Base-by-base conservation (phyloP, 1,140 invertebrate genomes). In the Drosophila orena region DNA sequence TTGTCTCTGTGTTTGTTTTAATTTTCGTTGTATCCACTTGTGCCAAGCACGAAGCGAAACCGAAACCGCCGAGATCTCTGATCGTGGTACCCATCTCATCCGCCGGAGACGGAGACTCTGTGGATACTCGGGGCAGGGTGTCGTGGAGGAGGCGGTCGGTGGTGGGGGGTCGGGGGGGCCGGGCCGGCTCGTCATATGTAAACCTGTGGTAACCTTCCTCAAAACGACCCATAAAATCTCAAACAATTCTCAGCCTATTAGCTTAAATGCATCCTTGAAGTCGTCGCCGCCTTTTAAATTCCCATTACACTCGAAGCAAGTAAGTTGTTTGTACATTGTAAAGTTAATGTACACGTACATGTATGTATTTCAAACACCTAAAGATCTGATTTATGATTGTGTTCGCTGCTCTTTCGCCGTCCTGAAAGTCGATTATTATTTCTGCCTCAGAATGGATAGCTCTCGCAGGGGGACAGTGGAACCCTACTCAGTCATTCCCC, bases 11-110 rank as follows among this genome's bases (percentile, higher is more conserved):
- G 58, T 86, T 86, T 88, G 83, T 83, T 88, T 88, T 81, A 86
- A 81, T 88, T 86, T 86, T 73, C 57, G 72, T 75, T 89, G 84
- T 88, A 80, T 88, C 79, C 68, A 77, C 84, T 88, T 89, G 84
- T 89, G 84, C 84, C 84, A 80, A 84, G 84, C 58, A 88, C 84
- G 85, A 83, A 71, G 52, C 68, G 52, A 69, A 70, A 49, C 66
- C 60, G 66, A 69, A 69, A 56, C 66, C 64, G 27, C 53, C n/a
- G 77, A 86, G 66, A 74, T 74, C 46, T 22, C 24, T 44, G 50
- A 64, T 68, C 47, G 44, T 22, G 27, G 37, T 43, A 43, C 24
- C 52, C 64, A 52, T 65, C 47, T 50, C 58, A 66, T 66, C 49
- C 53, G 59, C 30, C 40, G 37, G 42, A 42, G 40, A 40, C 27